Base-by-base conservation (phyloP, 2,113 vertebrate species). In the Gulo gulo region DNA sequence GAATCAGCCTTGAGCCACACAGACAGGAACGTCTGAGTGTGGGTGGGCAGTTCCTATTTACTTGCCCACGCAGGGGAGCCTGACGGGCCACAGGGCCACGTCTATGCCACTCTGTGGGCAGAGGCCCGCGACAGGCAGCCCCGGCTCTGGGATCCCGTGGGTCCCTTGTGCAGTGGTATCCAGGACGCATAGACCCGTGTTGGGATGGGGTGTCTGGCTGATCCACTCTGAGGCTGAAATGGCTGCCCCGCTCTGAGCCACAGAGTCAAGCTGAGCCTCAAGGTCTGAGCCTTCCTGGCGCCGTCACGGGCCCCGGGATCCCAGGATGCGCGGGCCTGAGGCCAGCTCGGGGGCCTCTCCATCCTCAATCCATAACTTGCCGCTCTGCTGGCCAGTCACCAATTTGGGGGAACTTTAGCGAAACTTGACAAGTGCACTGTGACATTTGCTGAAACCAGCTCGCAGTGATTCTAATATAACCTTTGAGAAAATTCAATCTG, bases 401-500 rank as follows among this genome's bases (percentile, higher is more conserved):
- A n/a, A 6, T 74, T 94, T 59, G 5, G 0, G 6, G 26, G 73
- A 89, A 82, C 55, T 82, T 87, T 0, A 34, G 88, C 24, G 21
- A 78, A 69, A 92, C 73, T 45, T 86, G 67, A 86, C 57, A 83
- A 79, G 63, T 6, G 14, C 31, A 50, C 57, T 36, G 81, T 34
- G 73, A 89, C 87, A 87, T 87, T 95, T 90, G 15, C 74, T 80
- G 7, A 92, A 86, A 88, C 45, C 29, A 79, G 80, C 81, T n/a
- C 34, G 10, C 11, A 39, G 59, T 92, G 31, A 57, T 96, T 94
- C 67, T 87, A 94, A 95, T 67, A 67, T 12, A 87, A 83, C 36
- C 61, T 95, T 94, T 86, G 83, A 90, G 65, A 95, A 86, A 89
- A 92, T 86, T 82, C 84, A 94, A 10, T 84, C 52, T 71, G 29